A percentile compares a stretch with the other conserved stretches of the same genome.
Evolutionary conservation across 1,140 invertebrate genomes (phyloP).

Genomic region (Penaeus japonicus): DNA sequence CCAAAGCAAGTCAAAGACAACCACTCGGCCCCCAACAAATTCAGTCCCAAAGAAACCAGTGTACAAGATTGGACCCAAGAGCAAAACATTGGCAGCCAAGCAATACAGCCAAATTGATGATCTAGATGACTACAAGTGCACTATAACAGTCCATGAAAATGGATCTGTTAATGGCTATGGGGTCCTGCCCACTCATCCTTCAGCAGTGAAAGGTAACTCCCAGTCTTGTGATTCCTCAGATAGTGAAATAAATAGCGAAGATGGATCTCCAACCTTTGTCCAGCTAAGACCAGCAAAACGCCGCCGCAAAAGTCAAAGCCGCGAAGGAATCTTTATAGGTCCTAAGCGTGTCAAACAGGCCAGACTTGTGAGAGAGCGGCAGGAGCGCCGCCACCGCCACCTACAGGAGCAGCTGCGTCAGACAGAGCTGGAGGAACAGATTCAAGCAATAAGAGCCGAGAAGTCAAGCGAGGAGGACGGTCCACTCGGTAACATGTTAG

Average conservation of each 20-base stretch:
- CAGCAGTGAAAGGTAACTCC: constrained; percentile 23
- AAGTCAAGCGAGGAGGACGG: constrained; percentile 52
- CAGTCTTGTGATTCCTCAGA: constrained; percentile 51
- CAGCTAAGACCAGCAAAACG: constrained; percentile 56
- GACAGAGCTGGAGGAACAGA: constrained; percentile 56
- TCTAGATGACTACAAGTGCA: constrained; percentile 53
- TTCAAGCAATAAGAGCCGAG: constrained; percentile 49
- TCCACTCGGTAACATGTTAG: constrained; percentile 56
- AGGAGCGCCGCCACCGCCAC: constrained; percentile 50
- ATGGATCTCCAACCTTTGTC: constrained; percentile 53
- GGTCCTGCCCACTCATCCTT: constrained; percentile 32
- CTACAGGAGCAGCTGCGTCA: constrained; percentile 56
- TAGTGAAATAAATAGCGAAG: constrained; percentile 47
- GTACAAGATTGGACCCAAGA: constrained; percentile 54
- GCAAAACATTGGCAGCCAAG: constrained; percentile 52
- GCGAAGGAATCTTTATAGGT: constrained; percentile 55
- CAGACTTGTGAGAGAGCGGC: constrained; percentile 52
- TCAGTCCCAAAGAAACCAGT: constrained; percentile 41
- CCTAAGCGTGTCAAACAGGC: constrained; percentile 57
- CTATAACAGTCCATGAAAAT: constrained; percentile 56
- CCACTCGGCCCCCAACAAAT: not conserved
- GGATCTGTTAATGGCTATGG: constrained; percentile 56
- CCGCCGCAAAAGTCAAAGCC: constrained; percentile 42
- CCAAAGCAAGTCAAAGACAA: not conserved
- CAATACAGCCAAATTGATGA: constrained; percentile 54